A percentile compares a stretch with the other conserved stretches of the same genome.
Evolutionary conservation across 2,797 vertebrate species (phyloP).

Genomic region (Alectoris magna): DNA sequence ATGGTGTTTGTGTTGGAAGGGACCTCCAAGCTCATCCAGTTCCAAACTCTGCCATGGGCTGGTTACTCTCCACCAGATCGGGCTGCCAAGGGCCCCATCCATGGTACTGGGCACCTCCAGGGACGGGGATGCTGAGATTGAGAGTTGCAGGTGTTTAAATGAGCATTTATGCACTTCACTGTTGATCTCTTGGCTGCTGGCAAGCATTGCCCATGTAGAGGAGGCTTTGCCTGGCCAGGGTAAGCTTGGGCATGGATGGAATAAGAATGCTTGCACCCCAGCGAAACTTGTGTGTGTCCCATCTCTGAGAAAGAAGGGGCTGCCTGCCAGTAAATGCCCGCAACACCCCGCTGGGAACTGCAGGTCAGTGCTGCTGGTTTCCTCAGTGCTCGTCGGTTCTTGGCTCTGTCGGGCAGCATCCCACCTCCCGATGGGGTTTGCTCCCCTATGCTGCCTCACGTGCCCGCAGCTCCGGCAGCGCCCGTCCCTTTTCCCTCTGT

Average conservation of each 20-base stretch:
- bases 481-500: background rate
- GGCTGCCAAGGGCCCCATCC: no score
- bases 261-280: background rate
- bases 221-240: background rate
- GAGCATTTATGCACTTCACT: background rate
- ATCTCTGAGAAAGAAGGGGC: background rate
- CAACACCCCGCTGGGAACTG: accelerated
- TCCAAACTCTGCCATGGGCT: no score
- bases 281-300: no score
- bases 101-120: no score
- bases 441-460: background rate
- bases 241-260: accelerated
- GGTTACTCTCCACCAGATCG: no score
- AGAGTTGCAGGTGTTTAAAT: background rate
- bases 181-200: background rate
- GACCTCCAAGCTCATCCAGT: no score
- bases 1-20: no score
- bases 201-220: accelerated
- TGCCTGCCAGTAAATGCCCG: background rate
- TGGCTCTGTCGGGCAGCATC: background rate
- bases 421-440: background rate
- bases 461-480: background rate
- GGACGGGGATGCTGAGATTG: no score
- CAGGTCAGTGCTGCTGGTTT: background rate
- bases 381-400: background rate